Percentiles rank a stretch among this genome's conserved stretches.
Conservation (phyloP, 2,797 vertebrate genomes). For the Sternotherus odoratus region DNA sequence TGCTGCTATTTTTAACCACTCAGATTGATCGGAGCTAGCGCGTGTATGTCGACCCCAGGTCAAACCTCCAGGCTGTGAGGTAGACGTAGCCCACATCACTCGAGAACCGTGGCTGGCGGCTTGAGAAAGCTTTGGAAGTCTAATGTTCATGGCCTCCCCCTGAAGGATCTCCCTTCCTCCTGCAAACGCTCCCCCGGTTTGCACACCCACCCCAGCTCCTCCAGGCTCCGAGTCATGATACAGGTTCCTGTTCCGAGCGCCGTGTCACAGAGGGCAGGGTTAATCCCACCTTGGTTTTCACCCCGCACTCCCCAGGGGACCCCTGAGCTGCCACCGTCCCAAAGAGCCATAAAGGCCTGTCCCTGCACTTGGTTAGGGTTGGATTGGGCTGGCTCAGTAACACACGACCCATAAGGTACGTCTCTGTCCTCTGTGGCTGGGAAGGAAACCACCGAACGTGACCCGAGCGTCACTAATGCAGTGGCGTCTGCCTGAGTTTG, state of each 20-base stretch:
- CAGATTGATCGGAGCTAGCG: no score
- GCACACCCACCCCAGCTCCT: neutral
- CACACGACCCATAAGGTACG: neutral
- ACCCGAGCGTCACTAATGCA: neutral
- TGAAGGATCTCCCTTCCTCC: neutral
- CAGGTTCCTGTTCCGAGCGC: fast-evolving
- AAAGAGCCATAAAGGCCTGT: neutral
- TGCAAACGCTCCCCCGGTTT: fast-evolving
- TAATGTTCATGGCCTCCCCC: neutral
- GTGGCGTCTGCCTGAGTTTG: neutral
- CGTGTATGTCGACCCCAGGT: no score
- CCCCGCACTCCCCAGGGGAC: neutral
- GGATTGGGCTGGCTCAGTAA: neutral
- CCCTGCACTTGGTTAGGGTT: neutral
- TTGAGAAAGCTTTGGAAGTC: neutral
- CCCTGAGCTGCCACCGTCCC: neutral
- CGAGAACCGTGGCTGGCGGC: neutral
- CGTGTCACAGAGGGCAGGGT: neutral
- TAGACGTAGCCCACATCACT: neutral
- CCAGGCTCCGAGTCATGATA: neutral
- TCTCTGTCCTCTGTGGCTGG: neutral
- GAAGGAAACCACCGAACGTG: neutral
- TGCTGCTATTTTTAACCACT: no score
- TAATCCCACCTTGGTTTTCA: neutral
- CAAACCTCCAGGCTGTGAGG: no score